phyloP scores from a whole-genome alignment of 2,113 vertebrate genomes.

The Ondatra zibethicus region DNA sequence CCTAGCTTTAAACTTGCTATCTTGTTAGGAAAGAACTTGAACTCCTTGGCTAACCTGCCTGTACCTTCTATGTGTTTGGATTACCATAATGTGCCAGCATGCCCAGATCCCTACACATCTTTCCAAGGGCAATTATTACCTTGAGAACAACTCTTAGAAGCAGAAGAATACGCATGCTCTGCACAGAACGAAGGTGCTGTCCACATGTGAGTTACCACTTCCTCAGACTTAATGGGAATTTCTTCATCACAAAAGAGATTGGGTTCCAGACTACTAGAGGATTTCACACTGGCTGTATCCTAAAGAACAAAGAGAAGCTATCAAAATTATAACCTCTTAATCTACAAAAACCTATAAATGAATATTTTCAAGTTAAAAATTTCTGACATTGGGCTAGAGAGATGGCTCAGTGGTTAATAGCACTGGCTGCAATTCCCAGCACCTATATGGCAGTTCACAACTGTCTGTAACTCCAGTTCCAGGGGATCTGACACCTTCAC shows the following conservation, averaged over 20 bases:
- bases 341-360: neutral
- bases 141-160: conserved; percentile 97
- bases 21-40: neutral
- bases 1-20: neutral
- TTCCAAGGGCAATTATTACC: conserved; percentile 86
- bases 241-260: conserved; percentile 99
- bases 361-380: neutral
- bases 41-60: neutral
- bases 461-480: too few relatives aligned
- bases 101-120: neutral
- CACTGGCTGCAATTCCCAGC: too few relatives aligned
- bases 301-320: conserved; percentile 76
- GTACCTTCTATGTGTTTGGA: neutral
- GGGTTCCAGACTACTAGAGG: conserved; percentile 91
- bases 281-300: conserved; percentile 97
- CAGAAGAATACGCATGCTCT: conserved; percentile 97
- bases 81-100: neutral
- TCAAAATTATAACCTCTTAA: conserved; percentile 43
- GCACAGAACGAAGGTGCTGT: conserved; percentile 96
- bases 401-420: too few relatives aligned
- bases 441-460: too few relatives aligned
- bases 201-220: conserved; percentile 99
- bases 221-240: conserved; percentile 98
- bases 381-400: neutral
- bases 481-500: too few relatives aligned